Evolutionary conservation across 2,888 invertebrate genomes (phyloP).

Genomic region (Emesis castigata): DNA sequence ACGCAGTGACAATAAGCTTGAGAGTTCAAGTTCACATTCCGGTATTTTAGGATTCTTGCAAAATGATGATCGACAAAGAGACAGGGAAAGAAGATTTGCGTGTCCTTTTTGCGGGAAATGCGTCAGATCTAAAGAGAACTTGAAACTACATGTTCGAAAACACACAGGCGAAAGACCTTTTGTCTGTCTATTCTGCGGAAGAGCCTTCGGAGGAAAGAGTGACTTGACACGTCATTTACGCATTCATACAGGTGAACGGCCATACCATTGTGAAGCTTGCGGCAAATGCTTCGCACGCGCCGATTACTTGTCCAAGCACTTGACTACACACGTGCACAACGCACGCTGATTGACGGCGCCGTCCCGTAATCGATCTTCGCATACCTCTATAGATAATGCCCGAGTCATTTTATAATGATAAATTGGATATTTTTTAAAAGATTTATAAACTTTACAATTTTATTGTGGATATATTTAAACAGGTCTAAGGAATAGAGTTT

Average conservation of each 20-base stretch:
- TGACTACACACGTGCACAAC: slow-evolving; percentile 96
- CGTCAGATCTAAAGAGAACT: slow-evolving; percentile 96
- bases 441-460: slow-evolving; percentile 84
- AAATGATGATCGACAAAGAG: slow-evolving; percentile 85
- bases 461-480: slow-evolving; percentile 78
- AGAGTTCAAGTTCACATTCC: slow-evolving; percentile 87
- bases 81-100: slow-evolving; percentile 94
- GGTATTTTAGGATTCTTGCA: slow-evolving; percentile 91
- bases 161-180: slow-evolving; percentile 97
- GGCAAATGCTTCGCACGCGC: slow-evolving; percentile 97
- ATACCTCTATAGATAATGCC: slow-evolving; percentile 76
- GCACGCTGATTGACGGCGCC: slow-evolving; percentile 86
- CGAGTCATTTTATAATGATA: slow-evolving; percentile 80
- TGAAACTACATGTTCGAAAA: slow-evolving; percentile 96
- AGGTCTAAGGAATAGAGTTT: slow-evolving; percentile 81
- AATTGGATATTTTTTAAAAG: slow-evolving; percentile 86
- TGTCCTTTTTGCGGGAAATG: slow-evolving; percentile 97
- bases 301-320: slow-evolving; percentile 96
- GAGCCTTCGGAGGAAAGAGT: slow-evolving; percentile 96
- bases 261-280: slow-evolving; percentile 97
- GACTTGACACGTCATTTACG: slow-evolving; percentile 96
- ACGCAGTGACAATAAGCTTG: slow-evolving; percentile 84
- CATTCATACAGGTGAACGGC: slow-evolving; percentile 96
- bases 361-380: slow-evolving; percentile 76
- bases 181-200: slow-evolving; percentile 96